These are phyloP conservation scores for Oreocharis arfaki DNA, from an alignment of 2,113 vertebrate genomes.

Conservation along the genomic window DNA sequence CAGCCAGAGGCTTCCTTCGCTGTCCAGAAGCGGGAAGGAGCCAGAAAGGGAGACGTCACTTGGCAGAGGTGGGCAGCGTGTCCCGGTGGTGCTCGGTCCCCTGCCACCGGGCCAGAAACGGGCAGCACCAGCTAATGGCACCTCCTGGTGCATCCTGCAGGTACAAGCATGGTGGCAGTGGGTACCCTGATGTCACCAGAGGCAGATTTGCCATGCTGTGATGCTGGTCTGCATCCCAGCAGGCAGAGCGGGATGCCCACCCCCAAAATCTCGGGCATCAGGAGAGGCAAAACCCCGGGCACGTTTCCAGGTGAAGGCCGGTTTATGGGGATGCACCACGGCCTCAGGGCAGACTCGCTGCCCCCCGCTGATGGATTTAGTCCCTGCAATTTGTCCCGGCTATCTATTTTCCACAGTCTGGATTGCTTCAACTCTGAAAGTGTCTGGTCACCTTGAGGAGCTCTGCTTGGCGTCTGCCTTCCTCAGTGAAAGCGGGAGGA, in stretches of 20 bases:
- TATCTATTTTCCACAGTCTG: not conserved
- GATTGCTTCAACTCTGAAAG: not conserved
- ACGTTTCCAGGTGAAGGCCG: accelerated
- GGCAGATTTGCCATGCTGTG: accelerated
- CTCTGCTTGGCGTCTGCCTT: not conserved
- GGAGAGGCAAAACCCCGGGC: not conserved
- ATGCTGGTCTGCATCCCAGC: not conserved
- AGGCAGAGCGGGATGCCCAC: accelerated
- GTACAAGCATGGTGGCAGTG: accelerated
- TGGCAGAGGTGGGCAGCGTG: not conserved
- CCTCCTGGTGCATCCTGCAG: not conserved
- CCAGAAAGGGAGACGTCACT: not conserved
- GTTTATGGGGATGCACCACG: accelerated
- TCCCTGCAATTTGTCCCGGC: not conserved
- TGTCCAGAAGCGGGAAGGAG: not conserved
- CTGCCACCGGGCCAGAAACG: not conserved
- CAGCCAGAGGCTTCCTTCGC: not conserved
- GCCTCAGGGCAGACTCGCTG: not conserved
- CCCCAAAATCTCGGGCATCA: not conserved
- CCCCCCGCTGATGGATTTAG: not conserved
- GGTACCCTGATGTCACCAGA: not conserved
- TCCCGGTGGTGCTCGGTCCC: accelerated
- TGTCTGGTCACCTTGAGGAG: not conserved
- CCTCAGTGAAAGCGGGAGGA: not conserved
- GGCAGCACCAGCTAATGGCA: not conserved